Percentiles rank a stretch among this genome's conserved stretches.
Evolutionary conservation across 2,113 vertebrate genomes (phyloP).

Genomic region (Lycaon pictus): DNA sequence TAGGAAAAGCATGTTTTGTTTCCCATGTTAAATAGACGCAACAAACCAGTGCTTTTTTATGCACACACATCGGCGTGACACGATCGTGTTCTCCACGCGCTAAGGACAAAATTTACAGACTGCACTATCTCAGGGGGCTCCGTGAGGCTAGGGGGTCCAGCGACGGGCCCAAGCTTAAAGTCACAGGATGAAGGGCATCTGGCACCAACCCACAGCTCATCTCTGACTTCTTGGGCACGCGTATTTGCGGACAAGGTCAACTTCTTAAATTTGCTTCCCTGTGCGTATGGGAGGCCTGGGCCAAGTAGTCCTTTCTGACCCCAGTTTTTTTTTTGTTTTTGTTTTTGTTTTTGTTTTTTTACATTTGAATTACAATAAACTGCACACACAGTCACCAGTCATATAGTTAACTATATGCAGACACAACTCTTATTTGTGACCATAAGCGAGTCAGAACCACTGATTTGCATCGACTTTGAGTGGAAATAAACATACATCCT

Average conservation of each 20-base stretch:
- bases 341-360: not conserved
- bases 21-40: not conserved
- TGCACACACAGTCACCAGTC: not conserved
- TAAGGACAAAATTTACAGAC: not conserved
- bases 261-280: conserved; percentile 64
- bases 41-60: not conserved
- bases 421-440: conserved; percentile 28
- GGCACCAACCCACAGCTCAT: conserved; percentile 38
- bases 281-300: not conserved
- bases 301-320: conserved; percentile 61
- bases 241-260: conserved; percentile 65
- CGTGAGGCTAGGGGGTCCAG: not conserved
- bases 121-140: not conserved
- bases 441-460: not conserved
- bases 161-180: not conserved
- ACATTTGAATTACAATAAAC: conserved; percentile 62
- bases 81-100: not conserved
- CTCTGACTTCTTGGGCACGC: conserved; percentile 29
- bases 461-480: not conserved
- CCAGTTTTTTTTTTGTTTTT: not conserved
- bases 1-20: not conserved
- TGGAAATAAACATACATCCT: not conserved
- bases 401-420: not conserved
- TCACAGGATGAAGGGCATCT: conserved; percentile 20
- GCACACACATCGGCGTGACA: not conserved